These are phyloP conservation scores for Poecilia gillii DNA, from an alignment of 2,797 vertebrate genomes.

Conservation along the genomic window DNA sequence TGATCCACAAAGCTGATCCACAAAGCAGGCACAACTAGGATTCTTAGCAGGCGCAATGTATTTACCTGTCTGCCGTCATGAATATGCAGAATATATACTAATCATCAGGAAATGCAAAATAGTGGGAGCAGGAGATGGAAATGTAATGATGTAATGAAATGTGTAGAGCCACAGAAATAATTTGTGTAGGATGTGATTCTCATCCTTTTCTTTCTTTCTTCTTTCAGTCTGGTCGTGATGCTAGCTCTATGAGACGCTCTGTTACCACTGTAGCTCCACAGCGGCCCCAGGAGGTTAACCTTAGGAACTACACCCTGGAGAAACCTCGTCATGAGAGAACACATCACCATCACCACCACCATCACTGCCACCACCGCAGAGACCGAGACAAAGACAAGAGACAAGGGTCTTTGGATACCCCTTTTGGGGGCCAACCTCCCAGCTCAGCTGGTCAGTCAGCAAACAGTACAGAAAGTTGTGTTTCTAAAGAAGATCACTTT, in stretches of 20 bases:
- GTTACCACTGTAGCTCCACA: conserved; percentile 88
- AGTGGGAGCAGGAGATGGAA: background rate
- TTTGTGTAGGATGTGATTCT: background rate
- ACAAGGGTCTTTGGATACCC: conserved; percentile 89
- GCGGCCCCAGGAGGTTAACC: conserved; percentile 82
- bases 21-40: no score
- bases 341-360: conserved; percentile 87
- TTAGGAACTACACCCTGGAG: conserved; percentile 83
- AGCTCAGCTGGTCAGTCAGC: conserved; percentile 78
- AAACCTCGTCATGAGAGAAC: conserved; percentile 81
- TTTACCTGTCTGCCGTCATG: background rate
- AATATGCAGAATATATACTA: background rate
- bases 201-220: conserved; percentile 11
- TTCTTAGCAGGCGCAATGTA: background rate
- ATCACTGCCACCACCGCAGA: conserved; percentile 90
- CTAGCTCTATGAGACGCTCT: conserved; percentile 92
- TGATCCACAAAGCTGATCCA: no score
- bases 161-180: background rate
- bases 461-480: background rate
- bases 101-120: background rate
- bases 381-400: conserved; percentile 87
- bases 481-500: background rate
- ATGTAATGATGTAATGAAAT: background rate
- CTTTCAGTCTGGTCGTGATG: conserved; percentile 85
- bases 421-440: conserved; percentile 76